Evolutionary conservation across 2,888 invertebrate species (phyloP).

Genomic region (Cataglyphis altisquamis): DNA sequence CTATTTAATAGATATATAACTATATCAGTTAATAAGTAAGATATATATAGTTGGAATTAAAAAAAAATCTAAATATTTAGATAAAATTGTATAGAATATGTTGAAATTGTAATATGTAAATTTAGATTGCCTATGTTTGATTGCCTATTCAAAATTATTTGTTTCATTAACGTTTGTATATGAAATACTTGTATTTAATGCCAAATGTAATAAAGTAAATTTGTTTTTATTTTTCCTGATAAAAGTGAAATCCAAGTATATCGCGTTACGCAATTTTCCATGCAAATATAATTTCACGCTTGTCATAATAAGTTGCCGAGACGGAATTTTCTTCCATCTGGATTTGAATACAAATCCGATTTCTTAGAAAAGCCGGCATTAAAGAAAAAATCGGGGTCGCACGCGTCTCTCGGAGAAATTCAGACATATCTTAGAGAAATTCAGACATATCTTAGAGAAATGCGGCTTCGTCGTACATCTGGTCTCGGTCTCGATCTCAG

Average conservation of each 20-base stretch:
- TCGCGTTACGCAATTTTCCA: not conserved
- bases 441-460: not conserved
- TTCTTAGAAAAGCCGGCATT: not conserved
- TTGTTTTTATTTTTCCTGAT: not conserved
- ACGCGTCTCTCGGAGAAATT: not conserved
- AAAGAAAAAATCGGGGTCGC: not conserved
- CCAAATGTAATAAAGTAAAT: not conserved
- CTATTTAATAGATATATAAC: constrained; percentile 16
- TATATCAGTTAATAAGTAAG: not conserved
- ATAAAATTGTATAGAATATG: not conserved
- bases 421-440: not conserved
- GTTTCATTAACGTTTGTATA: not conserved
- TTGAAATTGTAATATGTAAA: not conserved
- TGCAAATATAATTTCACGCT: not conserved
- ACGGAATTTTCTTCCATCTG: not conserved
- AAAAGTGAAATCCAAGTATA: not conserved
- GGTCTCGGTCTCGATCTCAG: not conserved
- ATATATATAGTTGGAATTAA: constrained; percentile 1
- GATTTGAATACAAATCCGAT: not conserved
- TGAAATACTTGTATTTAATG: not conserved
- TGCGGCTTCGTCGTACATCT: not conserved
- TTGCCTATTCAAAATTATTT: not conserved
- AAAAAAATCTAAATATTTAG: not conserved
- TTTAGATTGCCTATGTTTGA: not conserved
- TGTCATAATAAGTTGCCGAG: not conserved